Evolutionary conservation across 2,113 vertebrate genomes (phyloP), one percentile per base, ranked within the genome.

Genomic region (Rousettus leschenaultii): DNA sequence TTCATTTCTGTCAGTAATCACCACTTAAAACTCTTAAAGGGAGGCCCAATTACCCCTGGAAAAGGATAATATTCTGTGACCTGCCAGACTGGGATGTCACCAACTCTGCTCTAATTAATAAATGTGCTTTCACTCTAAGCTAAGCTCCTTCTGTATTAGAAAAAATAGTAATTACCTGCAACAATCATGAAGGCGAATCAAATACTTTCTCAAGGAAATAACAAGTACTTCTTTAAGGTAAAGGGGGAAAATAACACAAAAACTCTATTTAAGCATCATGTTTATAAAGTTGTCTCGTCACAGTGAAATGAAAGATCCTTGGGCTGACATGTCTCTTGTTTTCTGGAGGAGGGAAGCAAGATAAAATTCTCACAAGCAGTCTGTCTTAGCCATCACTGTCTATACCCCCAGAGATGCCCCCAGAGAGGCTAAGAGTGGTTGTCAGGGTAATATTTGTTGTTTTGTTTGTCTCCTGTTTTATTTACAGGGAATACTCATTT

Each of bases 1-100:
- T 86, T 94, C 45, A 55, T 59, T 96, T 95, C 97, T 96, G 59
- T 82, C 77, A 91, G 71, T 84, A 79, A 94, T n/a, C n/a, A 90
- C 66, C 63, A 94, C 87, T 83, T 91, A 88, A 95, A 92, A 95
- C 24, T 59, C 28, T 59, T 77, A 96, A 91, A 91, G 33, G 22
- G 48, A 95, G 43, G 30, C 48, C 7, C 24, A 55, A 4, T 95
- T 96, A 86, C 75, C 92, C n/a, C 45, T 51, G 65, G 45, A 91
- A 93, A 94, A 84, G 35, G 51, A 63, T 45, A 61, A 63, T 95
- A 68, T 83, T 77, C 74, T 85, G 65, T 89, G 78, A 91, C 38
- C 66, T 43, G 75, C 57, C 51, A 94, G 43, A 57, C 66, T 53
- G n/a, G 86, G 74, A 79, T 61, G 9, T 75, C 30, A 61, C 55